These are phyloP conservation scores for Mobula birostris DNA, from an alignment of 2,113 vertebrate genomes.

Conservation along the genomic window DNA sequence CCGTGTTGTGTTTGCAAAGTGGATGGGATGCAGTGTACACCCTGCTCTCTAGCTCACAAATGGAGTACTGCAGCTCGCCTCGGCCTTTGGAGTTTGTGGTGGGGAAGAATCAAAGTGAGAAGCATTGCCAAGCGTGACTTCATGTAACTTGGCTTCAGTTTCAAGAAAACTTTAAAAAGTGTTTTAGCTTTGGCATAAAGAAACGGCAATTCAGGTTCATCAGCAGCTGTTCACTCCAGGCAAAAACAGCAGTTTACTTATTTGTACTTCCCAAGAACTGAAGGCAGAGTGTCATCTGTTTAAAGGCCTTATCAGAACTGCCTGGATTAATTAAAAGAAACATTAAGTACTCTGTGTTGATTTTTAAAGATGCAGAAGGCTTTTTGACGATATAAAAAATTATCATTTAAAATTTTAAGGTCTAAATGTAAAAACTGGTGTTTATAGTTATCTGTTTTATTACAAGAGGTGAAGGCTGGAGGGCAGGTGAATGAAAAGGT, in stretches of 20 bases:
- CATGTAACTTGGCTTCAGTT: constrained; percentile 50
- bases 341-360: background rate
- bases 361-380: background rate
- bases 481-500: too few relatives aligned
- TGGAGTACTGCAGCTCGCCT: constrained; percentile 52
- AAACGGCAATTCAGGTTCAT: background rate
- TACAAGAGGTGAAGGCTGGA: background rate
- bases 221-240: constrained; percentile 1
- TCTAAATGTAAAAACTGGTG: background rate
- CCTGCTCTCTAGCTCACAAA: constrained; percentile 45
- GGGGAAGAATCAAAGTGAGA: constrained; percentile 48
- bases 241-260: too few relatives aligned
- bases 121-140: constrained; percentile 59
- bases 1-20: constrained; percentile 50
- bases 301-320: background rate
- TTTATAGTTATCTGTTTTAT: background rate
- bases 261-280: background rate
- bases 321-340: background rate
- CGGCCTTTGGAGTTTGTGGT: constrained; percentile 44
- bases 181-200: background rate
- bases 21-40: constrained; percentile 43
- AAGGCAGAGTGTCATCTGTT: background rate
- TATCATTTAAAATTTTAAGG: too few relatives aligned
- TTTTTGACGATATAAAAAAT: background rate
- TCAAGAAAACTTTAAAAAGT: constrained; percentile 2